Percentiles rank a stretch among this genome's conserved stretches.
These are phyloP conservation scores for Protonemura montana DNA, from an alignment of 2,888 invertebrate genomes.

Conservation along the genomic window DNA sequence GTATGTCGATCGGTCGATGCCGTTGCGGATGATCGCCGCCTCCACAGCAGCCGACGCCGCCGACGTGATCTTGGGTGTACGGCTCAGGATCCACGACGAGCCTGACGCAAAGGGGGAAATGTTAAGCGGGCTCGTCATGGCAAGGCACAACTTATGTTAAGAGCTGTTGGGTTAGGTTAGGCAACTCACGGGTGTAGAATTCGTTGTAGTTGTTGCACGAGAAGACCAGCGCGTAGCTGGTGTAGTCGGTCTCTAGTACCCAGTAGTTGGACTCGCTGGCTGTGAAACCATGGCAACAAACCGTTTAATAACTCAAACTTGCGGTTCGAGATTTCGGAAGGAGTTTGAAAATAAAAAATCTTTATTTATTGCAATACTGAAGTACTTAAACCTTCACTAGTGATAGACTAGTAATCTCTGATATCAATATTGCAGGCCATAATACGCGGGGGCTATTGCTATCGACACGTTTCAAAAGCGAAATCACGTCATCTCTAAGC, in stretches of 20 bases:
- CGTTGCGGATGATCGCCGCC: constrained; percentile 14
- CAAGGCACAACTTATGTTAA: too few relatives aligned
- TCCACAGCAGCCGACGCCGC: not conserved
- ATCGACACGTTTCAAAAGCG: too few relatives aligned
- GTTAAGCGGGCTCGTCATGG: not conserved
- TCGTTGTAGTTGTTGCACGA: constrained; percentile 31
- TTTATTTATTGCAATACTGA: too few relatives aligned
- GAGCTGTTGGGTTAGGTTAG: too few relatives aligned
- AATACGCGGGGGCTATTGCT: too few relatives aligned
- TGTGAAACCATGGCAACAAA: not conserved
- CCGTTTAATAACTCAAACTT: not conserved
- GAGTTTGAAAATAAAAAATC: too few relatives aligned
- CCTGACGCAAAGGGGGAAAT: not conserved
- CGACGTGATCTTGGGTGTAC: not conserved
- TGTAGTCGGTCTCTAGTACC: constrained; percentile 35
- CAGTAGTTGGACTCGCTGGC: constrained; percentile 33
- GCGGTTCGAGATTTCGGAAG: too few relatives aligned
- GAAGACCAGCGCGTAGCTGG: constrained; percentile 29
- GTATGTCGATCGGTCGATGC: not conserved
- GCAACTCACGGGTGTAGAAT: constrained; percentile 7
- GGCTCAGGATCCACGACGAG: constrained; percentile 36
- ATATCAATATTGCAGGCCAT: too few relatives aligned
- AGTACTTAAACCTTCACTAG: too few relatives aligned
- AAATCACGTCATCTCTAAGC: not conserved
- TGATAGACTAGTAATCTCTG: too few relatives aligned